phyloP scores from a whole-genome alignment of 2,797 vertebrate species.

The Schizopygopsis malacanthus region DNA sequence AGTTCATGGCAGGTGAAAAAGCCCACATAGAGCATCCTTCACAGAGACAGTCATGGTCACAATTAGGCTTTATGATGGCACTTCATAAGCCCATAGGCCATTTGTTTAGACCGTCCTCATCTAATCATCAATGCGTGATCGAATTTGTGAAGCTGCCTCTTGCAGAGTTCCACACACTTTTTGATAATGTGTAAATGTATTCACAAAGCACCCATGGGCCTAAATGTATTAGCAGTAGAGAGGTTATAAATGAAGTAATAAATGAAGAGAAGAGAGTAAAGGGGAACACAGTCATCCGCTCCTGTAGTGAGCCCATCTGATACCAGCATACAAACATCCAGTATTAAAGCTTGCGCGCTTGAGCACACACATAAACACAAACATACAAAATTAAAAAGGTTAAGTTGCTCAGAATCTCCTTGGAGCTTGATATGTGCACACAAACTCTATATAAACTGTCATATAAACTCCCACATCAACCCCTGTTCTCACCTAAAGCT shows the following conservation, averaged over 20 bases:
- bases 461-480: slow-evolving; percentile 6
- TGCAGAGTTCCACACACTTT: slow-evolving; percentile 57
- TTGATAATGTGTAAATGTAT: slow-evolving; percentile 61
- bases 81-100: slow-evolving; percentile 54
- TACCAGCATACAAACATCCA: slow-evolving; percentile 48
- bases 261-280: slow-evolving; percentile 57
- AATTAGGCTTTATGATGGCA: slow-evolving; percentile 59
- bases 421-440: slow-evolving; percentile 56
- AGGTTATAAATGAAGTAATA: slow-evolving; percentile 50
- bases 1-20: slow-evolving; percentile 24
- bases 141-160: slow-evolving; percentile 54
- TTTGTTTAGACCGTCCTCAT: slow-evolving; percentile 63
- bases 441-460: slow-evolving; percentile 33
- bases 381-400: not conserved
- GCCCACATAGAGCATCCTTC: slow-evolving; percentile 61
- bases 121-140: slow-evolving; percentile 65
- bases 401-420: not conserved
- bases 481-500: not conserved
- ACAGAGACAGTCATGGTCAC: slow-evolving; percentile 60
- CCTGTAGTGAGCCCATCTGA: slow-evolving; percentile 53
- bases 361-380: slow-evolving; percentile 1
- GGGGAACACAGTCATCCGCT: slow-evolving; percentile 45
- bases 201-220: slow-evolving; percentile 42
- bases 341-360: slow-evolving; percentile 37
- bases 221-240: slow-evolving; percentile 55